Percentiles rank a stretch among this genome's conserved stretches.
Conservation (phyloP, 2,113 vertebrate species). For the Suricata suricatta region DNA sequence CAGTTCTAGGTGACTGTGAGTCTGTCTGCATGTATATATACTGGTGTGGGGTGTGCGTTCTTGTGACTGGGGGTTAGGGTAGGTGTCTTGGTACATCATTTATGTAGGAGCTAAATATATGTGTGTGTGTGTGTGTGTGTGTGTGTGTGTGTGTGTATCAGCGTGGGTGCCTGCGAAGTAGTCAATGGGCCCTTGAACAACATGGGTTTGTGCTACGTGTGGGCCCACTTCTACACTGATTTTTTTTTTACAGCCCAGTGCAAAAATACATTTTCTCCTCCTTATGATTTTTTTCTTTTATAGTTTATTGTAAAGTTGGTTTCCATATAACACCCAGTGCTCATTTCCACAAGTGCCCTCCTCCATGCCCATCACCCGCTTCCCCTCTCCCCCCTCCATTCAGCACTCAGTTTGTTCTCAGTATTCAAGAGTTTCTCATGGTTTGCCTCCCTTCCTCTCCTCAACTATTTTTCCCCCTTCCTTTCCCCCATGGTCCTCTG, state of each 20-base stretch:
- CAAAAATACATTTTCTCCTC: background rate
- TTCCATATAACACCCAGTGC: no score
- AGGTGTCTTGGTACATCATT: background rate
- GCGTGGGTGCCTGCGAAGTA: background rate
- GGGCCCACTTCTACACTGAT: background rate
- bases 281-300: background rate
- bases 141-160: background rate
- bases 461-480: no score
- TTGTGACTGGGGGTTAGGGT: background rate
- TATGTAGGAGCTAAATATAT: background rate
- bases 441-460: no score
- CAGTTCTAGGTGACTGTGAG: background rate
- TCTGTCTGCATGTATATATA: background rate
- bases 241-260: background rate
- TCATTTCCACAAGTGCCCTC: no score
- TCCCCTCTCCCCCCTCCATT: no score
- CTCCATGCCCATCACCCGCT: no score
- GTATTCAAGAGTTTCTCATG: no score
- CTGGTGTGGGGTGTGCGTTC: background rate
- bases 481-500: no score
- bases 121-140: background rate
- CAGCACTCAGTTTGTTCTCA: no score
- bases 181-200: background rate
- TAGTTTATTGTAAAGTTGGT: no score
- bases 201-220: background rate